Evolutionary conservation across 2,888 invertebrate genomes (phyloP).

Genomic region (Argynnis bischoffii): DNA sequence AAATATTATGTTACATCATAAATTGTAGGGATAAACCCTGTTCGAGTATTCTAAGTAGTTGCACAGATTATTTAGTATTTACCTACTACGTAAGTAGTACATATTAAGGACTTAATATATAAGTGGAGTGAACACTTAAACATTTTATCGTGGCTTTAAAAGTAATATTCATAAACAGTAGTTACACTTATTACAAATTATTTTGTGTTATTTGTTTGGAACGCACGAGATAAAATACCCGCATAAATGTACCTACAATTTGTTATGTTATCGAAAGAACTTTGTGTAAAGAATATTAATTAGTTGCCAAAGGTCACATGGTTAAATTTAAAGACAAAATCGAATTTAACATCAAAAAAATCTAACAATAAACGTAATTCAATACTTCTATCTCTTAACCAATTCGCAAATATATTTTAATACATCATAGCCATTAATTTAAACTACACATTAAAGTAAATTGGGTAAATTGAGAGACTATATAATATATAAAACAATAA

Average conservation of each 20-base stretch:
- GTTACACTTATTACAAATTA: background rate
- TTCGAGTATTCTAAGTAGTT: background rate
- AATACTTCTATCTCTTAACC: too few relatives aligned
- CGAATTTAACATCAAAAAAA: background rate
- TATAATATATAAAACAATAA: too few relatives aligned
- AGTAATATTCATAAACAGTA: background rate
- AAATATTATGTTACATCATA: background rate
- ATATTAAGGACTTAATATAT: slow-evolving; percentile 6
- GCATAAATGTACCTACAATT: background rate
- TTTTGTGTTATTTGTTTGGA: background rate
- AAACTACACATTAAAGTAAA: too few relatives aligned
- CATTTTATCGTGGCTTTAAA: background rate
- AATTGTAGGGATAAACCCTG: background rate
- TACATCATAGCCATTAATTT: too few relatives aligned
- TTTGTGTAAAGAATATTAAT: slow-evolving; percentile 6
- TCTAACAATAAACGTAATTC: too few relatives aligned
- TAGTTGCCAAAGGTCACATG: slow-evolving; percentile 1
- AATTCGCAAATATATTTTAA: too few relatives aligned
- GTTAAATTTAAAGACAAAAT: background rate
- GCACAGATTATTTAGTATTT: too few relatives aligned
- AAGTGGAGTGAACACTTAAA: slow-evolving; percentile 2
- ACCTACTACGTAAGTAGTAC: slow-evolving; percentile 2
- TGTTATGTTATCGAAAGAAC: slow-evolving; percentile 7
- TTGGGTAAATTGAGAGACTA: too few relatives aligned
- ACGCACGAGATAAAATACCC: background rate